Evolutionary conservation across 2,888 invertebrate genomes (phyloP).

Genomic region (Tachina fera): DNA sequence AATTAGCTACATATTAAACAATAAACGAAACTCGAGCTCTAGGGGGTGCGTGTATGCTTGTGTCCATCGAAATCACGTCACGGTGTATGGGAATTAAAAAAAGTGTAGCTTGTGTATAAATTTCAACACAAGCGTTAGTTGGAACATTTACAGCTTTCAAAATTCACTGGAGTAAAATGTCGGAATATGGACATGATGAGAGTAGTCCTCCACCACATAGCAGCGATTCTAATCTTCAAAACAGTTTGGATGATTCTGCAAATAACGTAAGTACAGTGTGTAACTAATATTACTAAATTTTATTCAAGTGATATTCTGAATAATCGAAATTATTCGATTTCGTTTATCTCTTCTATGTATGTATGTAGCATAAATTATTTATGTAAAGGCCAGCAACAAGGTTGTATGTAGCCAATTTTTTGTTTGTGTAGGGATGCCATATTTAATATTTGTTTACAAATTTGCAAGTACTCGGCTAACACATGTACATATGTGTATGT

Average conservation of each 20-base stretch:
- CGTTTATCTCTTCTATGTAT: background rate
- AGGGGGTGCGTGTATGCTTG: slow-evolving; percentile 63
- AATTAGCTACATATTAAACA: background rate
- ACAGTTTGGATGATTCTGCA: slow-evolving; percentile 70
- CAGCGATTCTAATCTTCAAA: slow-evolving; percentile 60
- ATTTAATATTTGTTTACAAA: slow-evolving; percentile 15
- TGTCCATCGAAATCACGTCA: slow-evolving; percentile 54
- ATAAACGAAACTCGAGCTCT: slow-evolving; percentile 36
- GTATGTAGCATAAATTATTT: slow-evolving; percentile 22
- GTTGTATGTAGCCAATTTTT: slow-evolving; percentile 40
- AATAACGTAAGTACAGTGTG: slow-evolving; percentile 72
- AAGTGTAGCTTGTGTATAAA: slow-evolving; percentile 60
- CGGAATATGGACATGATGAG: slow-evolving; percentile 65
- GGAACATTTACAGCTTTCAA: slow-evolving; percentile 42
- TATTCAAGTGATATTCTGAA: background rate
- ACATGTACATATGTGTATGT: background rate
- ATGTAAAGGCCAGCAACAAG: slow-evolving; percentile 62
- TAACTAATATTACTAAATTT: background rate
- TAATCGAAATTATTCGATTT: background rate
- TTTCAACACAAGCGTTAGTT: slow-evolving; percentile 52
- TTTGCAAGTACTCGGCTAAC: background rate
- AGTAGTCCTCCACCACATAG: slow-evolving; percentile 61
- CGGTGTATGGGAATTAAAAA: slow-evolving; percentile 65
- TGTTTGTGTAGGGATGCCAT: slow-evolving; percentile 47
- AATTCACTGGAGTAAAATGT: slow-evolving; percentile 56